Base-by-base conservation (phyloP, 2,797 vertebrate genomes). In the Erethizon dorsatum region DNA sequence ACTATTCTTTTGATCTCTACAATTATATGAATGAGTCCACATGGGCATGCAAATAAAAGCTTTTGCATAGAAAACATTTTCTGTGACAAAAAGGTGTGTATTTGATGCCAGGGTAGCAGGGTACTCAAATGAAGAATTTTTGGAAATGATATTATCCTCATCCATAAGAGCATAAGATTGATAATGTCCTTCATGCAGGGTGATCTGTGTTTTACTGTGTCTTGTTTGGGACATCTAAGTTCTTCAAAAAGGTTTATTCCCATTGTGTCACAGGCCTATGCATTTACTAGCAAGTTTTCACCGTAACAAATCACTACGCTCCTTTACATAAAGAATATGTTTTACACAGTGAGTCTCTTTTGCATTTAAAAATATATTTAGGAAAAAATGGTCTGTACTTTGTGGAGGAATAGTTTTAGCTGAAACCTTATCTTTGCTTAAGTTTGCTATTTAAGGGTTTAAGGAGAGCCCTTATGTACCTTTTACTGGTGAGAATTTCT, bases 21-120 rank as follows among this genome's bases (percentile, higher is more conserved):
- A 80, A 41, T 73, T 75, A 65, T 13, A 67, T 54, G 17, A 94
- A 83, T 67, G 17, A 79, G 8, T 73, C 17, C 56, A 61, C 4
- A 61, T 13, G 59, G 9, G 24, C 13, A 11, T 14, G 2, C 28
- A 12, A 13, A 88, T 82, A 95, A 82, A 86, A 52, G 33, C 6
- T 80, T 84, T 93, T 54, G 78, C 6, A 77, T 11, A 50, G 71
- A 75, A 84, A 88, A 78, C 33, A 6, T 78, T 95, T 90, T 54
- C 57, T 52, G 1, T 86, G 28, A 75, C 14, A 50, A 78, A 4
- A 71, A 4, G 37, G 6, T 9, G 1, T 77, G 45, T 13, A 73
- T 33, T 77, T 86, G 52, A 84, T 57, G 47, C 4, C 47, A 89
- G 6, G 24, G 12, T 47, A 87, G 50, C 10, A 77, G 5, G 4